A percentile compares a stretch with the other conserved stretches of the same genome.
Conservation (phyloP, 2,113 vertebrate species). For the Chrysemys picta region DNA sequence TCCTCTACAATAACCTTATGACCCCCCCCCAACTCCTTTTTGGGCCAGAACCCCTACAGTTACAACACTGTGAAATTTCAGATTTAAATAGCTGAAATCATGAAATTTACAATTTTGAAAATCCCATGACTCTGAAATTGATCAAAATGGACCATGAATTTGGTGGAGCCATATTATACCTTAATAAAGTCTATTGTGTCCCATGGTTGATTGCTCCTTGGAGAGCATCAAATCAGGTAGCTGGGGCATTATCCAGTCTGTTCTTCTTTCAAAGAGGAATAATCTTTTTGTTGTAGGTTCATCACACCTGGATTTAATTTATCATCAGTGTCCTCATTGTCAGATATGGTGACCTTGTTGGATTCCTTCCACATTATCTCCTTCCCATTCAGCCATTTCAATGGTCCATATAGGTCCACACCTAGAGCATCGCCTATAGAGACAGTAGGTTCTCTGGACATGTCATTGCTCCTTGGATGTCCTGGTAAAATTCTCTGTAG, state of each 20-base stretch:
- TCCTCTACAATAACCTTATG: too few relatives aligned
- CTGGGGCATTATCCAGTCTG: background rate
- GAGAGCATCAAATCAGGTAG: background rate
- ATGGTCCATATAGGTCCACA: background rate
- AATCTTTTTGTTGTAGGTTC: background rate
- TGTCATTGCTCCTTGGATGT: fast-evolving
- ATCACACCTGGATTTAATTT: background rate
- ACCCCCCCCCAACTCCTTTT: too few relatives aligned
- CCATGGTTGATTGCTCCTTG: background rate
- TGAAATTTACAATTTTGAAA: too few relatives aligned
- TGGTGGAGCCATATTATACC: background rate
- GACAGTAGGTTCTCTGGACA: background rate
- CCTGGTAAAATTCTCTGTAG: background rate
- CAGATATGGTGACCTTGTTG: background rate
- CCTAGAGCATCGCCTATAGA: background rate
- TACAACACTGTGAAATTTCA: too few relatives aligned
- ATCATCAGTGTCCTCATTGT: background rate
- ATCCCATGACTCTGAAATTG: too few relatives aligned
- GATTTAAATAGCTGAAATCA: too few relatives aligned
- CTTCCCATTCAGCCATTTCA: background rate
- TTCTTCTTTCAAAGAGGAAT: background rate
- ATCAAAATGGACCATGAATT: too few relatives aligned
- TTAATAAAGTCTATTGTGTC: background rate
- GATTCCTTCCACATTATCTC: fast-evolving
- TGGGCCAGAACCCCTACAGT: too few relatives aligned